These are phyloP conservation scores for Lasioglossum villosulum DNA, from an alignment of 2,888 invertebrate genomes.

Conservation along the genomic window DNA sequence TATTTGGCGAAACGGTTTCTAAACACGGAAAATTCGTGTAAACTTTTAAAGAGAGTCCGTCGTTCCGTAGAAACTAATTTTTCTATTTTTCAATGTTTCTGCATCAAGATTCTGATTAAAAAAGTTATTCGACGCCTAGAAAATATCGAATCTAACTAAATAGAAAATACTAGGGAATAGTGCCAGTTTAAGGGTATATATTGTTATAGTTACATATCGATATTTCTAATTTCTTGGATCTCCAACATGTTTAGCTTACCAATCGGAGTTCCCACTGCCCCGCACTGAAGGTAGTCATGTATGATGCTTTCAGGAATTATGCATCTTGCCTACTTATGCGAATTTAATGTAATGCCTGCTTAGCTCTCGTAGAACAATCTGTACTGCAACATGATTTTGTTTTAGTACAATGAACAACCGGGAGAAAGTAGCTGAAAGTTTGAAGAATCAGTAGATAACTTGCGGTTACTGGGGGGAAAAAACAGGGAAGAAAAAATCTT, in stretches of 20 bases:
- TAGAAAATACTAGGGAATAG: slow-evolving; percentile 70
- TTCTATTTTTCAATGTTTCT: slow-evolving; percentile 47
- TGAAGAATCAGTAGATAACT: slow-evolving; percentile 60
- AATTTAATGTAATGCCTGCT: slow-evolving; percentile 86
- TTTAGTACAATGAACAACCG: slow-evolving; percentile 48
- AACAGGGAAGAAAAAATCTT: not conserved
- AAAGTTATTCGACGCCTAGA: slow-evolving; percentile 40
- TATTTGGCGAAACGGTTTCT: not conserved
- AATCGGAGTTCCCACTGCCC: slow-evolving; percentile 83
- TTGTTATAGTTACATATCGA: slow-evolving; percentile 56
- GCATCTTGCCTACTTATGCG: slow-evolving; percentile 74
- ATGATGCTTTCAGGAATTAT: slow-evolving; percentile 76
- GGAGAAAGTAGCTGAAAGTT: slow-evolving; percentile 40
- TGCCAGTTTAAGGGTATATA: slow-evolving; percentile 62
- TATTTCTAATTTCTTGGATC: slow-evolving; percentile 80
- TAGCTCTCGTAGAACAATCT: slow-evolving; percentile 85
- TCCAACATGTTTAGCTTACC: slow-evolving; percentile 83
- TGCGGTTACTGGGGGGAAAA: slow-evolving; percentile 16
- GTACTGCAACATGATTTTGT: slow-evolving; percentile 66
- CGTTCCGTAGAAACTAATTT: slow-evolving; percentile 33
- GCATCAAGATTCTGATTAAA: slow-evolving; percentile 39
- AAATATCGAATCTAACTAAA: slow-evolving; percentile 38
- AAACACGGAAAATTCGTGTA: not conserved
- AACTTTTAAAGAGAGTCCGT: slow-evolving; percentile 27
- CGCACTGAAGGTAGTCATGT: slow-evolving; percentile 81